Evolutionary conservation across 1,140 invertebrate species (phyloP), one percentile per base, ranked within the genome.

Genomic region (Trichonephila clavipes): DNA sequence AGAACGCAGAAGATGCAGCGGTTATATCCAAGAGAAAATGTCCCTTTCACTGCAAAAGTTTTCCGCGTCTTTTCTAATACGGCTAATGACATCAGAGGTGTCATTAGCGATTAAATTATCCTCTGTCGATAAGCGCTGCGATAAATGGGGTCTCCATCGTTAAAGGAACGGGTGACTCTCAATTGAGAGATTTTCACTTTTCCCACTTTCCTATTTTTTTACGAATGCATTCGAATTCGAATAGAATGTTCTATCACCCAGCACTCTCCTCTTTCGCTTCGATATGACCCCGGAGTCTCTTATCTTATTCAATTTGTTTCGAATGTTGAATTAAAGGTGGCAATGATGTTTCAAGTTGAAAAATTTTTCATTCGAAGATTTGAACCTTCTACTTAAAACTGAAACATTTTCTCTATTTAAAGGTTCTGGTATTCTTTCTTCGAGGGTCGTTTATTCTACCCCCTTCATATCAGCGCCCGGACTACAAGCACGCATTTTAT

Each of bases 91-190:
- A 88, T 93, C 34, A 85, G 92, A 93, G 92, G 92, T 93, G 92
- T 93, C 92, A 93, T 93, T 93, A 93, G 92, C 92, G 92, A 93
- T 93, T 93, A 93, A 93, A 93, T 93, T 93, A 93, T 93, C 92
- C 92, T 81, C 92, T 93, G 86, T 88, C 92, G 92, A 93, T 93
- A 93, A 93, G 92, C 85, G 92, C 86, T 44, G 92, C 92, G 92
- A 93, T 93, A 93, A 93, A 93, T 93, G 92, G 85, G 92, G 92
- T 88, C 92, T 88, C 72, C 92, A 88, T 93, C 92, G 85, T 93
- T 93, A 93, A 88, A 66, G 92, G 85, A 86, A 93, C 64, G 92
- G 92, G 86, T 82, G 92, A 77, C 85, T 93, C 92, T 93, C 92
- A 62, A 88, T 88, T 72, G 92, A 82, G 66, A 93, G 92, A 88